Evolutionary conservation across 2,113 vertebrate species (phyloP).

Genomic region (Rhabdomys dilectus): DNA sequence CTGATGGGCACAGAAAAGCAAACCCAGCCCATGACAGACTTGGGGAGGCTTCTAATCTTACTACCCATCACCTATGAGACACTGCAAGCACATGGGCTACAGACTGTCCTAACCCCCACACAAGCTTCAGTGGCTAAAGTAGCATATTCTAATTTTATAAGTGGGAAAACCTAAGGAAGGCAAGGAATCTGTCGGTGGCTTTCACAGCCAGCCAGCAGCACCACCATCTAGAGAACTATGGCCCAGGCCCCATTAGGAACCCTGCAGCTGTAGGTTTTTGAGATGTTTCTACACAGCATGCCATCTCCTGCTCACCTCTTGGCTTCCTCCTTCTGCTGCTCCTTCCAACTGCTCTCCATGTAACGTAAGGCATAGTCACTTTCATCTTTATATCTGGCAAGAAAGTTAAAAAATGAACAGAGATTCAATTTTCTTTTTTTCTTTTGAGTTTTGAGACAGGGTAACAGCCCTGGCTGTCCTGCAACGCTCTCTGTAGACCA

Average conservation of each 20-base stretch:
- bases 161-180: slow-evolving; percentile 8
- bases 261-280: neutral
- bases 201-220: neutral
- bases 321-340: slow-evolving; percentile 97
- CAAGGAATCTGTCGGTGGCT: neutral
- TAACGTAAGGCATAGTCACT: slow-evolving; percentile 98
- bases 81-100: neutral
- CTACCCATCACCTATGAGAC: neutral
- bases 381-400: slow-evolving; percentile 96
- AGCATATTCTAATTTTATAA: neutral
- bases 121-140: neutral
- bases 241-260: neutral
- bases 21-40: neutral
- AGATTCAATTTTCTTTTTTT: neutral
- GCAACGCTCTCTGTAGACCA: too few species aligned
- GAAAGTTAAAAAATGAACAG: slow-evolving; percentile 31
- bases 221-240: neutral
- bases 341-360: slow-evolving; percentile 99
- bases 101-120: neutral
- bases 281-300: neutral
- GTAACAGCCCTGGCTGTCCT: too few species aligned
- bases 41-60: neutral
- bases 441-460: neutral
- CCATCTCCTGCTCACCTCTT: slow-evolving; percentile 90
- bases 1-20: neutral